Evolutionary conservation across 2,888 invertebrate genomes (phyloP), one percentile per base, ranked within the genome.

Genomic region (Ceriagrion tenellum): DNA sequence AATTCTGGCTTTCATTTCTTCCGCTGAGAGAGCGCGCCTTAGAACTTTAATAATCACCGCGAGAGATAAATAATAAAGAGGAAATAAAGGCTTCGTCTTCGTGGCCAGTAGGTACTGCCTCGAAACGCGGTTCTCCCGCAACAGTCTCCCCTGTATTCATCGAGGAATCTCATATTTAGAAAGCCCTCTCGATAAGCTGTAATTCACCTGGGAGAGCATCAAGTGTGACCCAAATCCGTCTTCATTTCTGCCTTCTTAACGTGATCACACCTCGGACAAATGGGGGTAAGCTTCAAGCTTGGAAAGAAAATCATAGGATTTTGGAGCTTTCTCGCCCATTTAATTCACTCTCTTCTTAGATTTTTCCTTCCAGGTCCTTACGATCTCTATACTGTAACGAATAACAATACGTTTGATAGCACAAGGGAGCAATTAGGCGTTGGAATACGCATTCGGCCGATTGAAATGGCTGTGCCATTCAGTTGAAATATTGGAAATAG

Each of bases 1-100:
- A 26, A 81, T 81, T 81, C 81, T 81, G 12, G 16, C 81, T 81
- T 81, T 81, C 81, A 81, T 35, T 81, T 81, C 81, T 81, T 81
- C 35, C 81, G 30, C 81, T 16, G 69, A 12, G 35, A 35, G 16
- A 81, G 69, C 69, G 26, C 69, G 20, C 69, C n/a, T 69, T 69
- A 26, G 47, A n/a, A 26, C 69, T 69, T 69, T 26, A 26, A 20
- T 10, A 20, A 10, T 69, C 26, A 26, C 69, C 69, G 2, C 23
- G 18, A 69, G 10, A 20, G 69, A 69, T 69, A 26, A 81, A 26
- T 30, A 26, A 81, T 35, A 35, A 35, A 81, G n/a, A 35, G 6
- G 35, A 35, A 81, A 81, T 30, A 35, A 81, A 35, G n/a, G 10
- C 35, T 81, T 35, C 13, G 81, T 4, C 16, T 35, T n/a, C 30